Evolutionary conservation across 53 echinoderm and acorn worm genomes (phyloP).

Genomic region (Henricia sp.): DNA sequence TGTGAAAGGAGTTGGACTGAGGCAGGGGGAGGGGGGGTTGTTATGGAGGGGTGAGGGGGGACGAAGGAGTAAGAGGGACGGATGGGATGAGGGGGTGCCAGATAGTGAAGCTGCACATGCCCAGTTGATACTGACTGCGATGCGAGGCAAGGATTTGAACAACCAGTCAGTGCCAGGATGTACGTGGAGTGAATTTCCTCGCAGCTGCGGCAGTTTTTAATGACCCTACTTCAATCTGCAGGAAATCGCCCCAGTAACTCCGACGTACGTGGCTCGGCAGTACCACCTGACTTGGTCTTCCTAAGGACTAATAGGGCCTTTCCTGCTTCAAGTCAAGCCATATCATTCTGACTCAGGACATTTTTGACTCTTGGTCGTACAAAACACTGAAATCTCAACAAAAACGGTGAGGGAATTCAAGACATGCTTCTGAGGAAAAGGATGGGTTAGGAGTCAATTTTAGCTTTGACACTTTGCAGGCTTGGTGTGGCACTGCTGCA

Average conservation of each 20-base stretch:
- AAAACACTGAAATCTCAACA: background rate
- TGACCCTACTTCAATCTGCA: slow-evolving; percentile 45
- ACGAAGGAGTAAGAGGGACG: background rate
- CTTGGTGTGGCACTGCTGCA: too few species aligned
- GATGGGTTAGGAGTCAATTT: background rate
- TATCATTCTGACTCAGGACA: slow-evolving; percentile 59
- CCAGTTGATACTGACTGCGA: too few species aligned
- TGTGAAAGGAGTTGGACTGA: background rate
- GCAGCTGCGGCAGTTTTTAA: slow-evolving; percentile 43
- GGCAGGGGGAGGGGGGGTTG: background rate
- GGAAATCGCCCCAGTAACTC: slow-evolving; percentile 37
- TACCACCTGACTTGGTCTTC: slow-evolving; percentile 54
- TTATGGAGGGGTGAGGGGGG: background rate
- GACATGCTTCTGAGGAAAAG: background rate
- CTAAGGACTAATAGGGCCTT: slow-evolving; percentile 54
- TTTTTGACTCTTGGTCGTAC: background rate
- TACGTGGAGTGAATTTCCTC: slow-evolving; percentile 66
- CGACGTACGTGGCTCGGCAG: slow-evolving; percentile 37
- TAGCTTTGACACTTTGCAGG: background rate
- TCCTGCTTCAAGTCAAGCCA: slow-evolving; percentile 54
- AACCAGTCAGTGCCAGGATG: slow-evolving; percentile 50
- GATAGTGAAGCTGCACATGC: too few species aligned
- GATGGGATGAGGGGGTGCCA: background rate
- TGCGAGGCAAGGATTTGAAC: background rate
- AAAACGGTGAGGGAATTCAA: background rate